A percentile compares a stretch with the other conserved stretches of the same genome.
phyloP scores from a whole-genome alignment of 2,797 vertebrate species.

The Hephaestus fuliginosus region DNA sequence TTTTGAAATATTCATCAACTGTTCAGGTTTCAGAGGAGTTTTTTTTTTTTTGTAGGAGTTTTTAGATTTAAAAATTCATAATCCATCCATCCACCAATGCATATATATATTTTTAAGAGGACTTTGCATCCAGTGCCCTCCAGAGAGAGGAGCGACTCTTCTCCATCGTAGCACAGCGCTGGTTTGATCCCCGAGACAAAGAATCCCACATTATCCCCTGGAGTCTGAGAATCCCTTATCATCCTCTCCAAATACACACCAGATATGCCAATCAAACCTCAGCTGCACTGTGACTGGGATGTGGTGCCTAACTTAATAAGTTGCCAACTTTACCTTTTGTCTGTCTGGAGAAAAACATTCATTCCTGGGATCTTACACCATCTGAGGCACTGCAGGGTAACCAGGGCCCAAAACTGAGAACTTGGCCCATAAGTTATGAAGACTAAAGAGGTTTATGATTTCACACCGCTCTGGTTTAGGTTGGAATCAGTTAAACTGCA shows the following conservation, averaged over 20 bases:
- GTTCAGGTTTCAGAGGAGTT: slow-evolving; percentile 8
- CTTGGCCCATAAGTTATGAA: background rate
- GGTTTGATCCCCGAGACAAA: slow-evolving; percentile 57
- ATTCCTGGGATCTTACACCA: slow-evolving; percentile 5
- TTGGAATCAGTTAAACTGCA: slow-evolving; percentile 21
- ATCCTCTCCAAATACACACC: slow-evolving; percentile 48
- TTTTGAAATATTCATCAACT: background rate
- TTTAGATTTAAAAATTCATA: slow-evolving; percentile 23
- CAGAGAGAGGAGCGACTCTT: slow-evolving; percentile 11
- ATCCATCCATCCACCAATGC: slow-evolving; percentile 6
- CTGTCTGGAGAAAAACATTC: slow-evolving; percentile 3
- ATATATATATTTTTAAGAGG: slow-evolving; percentile 20
- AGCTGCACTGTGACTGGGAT: slow-evolving; percentile 11
- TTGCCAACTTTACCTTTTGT: slow-evolving; percentile 29
- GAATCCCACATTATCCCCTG: slow-evolving; percentile 52
- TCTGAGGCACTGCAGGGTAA: background rate
- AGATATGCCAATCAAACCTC: slow-evolving; percentile 51
- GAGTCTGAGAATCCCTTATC: slow-evolving; percentile 53
- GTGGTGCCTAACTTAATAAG: slow-evolving; percentile 5
- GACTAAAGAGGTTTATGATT: background rate
- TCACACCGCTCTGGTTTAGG: background rate
- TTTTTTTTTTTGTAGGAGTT: background rate
- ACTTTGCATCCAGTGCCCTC: slow-evolving; percentile 22
- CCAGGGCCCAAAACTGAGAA: background rate
- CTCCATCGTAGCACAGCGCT: slow-evolving; percentile 8